phyloP scores from a whole-genome alignment of 2,888 invertebrate genomes.

The Phyllotreta striolata region DNA sequence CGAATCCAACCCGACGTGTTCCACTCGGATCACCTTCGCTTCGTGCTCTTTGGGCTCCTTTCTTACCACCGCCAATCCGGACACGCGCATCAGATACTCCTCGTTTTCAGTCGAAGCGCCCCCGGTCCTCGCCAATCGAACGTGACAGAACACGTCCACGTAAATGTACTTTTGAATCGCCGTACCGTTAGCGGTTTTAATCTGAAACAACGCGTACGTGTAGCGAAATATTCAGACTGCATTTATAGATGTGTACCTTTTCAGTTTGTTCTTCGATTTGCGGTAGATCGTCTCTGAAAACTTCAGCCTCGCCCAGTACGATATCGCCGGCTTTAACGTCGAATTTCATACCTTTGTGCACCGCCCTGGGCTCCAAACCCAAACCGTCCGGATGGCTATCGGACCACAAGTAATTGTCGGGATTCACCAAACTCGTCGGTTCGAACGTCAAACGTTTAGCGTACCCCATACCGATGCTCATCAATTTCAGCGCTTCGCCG shows the following conservation, averaged over 20 bases:
- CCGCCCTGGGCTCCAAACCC: constrained; percentile 73
- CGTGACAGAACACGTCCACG: constrained; percentile 74
- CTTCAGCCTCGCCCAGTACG: constrained; percentile 71
- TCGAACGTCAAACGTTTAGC: constrained; percentile 78
- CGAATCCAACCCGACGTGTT: constrained; percentile 74
- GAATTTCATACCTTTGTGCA: constrained; percentile 73
- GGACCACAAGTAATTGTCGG: constrained; percentile 79
- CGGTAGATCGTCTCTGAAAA: constrained; percentile 73
- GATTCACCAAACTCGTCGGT: constrained; percentile 67
- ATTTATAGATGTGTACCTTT: constrained; percentile 58
- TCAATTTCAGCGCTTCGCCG: constrained; percentile 69
- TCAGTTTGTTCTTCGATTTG: constrained; percentile 72
- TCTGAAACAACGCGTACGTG: constrained; percentile 45
- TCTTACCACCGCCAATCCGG: constrained; percentile 71
- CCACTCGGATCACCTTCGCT: constrained; percentile 68
- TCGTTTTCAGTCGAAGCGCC: constrained; percentile 67
- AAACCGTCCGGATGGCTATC: constrained; percentile 78
- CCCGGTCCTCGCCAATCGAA: constrained; percentile 68
- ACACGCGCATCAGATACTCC: constrained; percentile 72
- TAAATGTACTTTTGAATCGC: constrained; percentile 72
- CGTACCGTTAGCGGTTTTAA: constrained; percentile 54
- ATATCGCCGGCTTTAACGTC: constrained; percentile 67
- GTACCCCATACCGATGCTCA: constrained; percentile 77
- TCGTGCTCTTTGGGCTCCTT: constrained; percentile 67
- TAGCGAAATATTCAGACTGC: constrained; percentile 1